These are phyloP conservation scores for Aspiorhynchus laticeps DNA, from an alignment of 2,113 vertebrate species.

Conservation along the genomic window DNA sequence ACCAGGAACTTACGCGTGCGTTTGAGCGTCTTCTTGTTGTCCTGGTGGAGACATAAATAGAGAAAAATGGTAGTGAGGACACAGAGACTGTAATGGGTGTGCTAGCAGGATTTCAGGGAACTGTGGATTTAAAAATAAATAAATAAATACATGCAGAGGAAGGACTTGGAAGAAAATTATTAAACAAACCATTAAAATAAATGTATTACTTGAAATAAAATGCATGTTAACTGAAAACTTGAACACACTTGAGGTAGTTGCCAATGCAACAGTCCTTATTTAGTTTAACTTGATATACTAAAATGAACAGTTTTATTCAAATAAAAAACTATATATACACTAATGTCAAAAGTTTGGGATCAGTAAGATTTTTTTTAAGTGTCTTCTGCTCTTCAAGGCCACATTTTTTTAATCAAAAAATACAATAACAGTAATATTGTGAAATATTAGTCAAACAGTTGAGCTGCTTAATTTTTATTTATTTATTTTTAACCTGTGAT, in stretches of 20 bases:
- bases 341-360: too few species aligned
- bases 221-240: too few species aligned
- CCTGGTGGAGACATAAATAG: conserved; percentile 68
- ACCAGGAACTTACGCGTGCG: conserved; percentile 91
- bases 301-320: too few species aligned
- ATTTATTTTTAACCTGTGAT: too few species aligned
- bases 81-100: not conserved
- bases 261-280: not conserved
- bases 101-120: not conserved
- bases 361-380: too few species aligned
- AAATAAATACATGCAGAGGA: not conserved
- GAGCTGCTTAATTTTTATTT: too few species aligned
- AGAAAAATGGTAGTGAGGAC: not conserved
- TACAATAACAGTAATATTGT: too few species aligned
- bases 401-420: too few species aligned
- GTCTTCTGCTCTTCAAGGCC: too few species aligned
- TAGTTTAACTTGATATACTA: not conserved
- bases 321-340: too few species aligned
- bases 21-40: conserved; percentile 91
- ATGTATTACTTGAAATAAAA: not conserved
- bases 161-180: not conserved
- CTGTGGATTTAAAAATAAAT: not conserved
- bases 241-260: too few species aligned
- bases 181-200: not conserved
- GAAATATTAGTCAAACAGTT: too few species aligned